phyloP scores from a whole-genome alignment of 1,140 invertebrate genomes.

The Caerostris darwini region DNA sequence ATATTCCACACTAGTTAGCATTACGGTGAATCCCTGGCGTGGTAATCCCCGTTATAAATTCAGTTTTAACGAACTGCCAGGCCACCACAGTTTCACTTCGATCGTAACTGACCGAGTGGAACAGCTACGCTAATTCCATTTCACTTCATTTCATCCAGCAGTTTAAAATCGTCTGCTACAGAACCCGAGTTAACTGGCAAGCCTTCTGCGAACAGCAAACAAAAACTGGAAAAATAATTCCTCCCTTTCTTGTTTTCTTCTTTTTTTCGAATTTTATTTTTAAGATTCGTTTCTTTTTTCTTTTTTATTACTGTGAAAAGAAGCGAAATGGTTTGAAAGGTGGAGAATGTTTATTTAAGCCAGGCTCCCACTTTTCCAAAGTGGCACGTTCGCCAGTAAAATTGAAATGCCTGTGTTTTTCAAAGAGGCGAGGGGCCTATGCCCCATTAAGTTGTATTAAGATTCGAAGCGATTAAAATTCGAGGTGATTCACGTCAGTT shows the following conservation, averaged over 20 bases:
- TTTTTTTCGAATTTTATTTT: slow-evolving; percentile 14
- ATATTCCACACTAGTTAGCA: neutral
- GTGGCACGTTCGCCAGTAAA: slow-evolving; percentile 18
- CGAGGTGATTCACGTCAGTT: slow-evolving; percentile 11
- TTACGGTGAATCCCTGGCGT: slow-evolving; percentile 4
- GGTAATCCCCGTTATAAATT: slow-evolving; percentile 49
- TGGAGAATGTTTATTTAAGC: slow-evolving; percentile 50
- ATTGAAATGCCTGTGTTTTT: slow-evolving; percentile 48
- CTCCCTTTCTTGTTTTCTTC: neutral
- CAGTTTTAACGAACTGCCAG: slow-evolving; percentile 38
- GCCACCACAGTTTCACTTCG: neutral
- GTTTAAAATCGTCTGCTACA: slow-evolving; percentile 21
- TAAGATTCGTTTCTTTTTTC: neutral
- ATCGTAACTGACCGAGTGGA: slow-evolving; percentile 5
- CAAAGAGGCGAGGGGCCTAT: slow-evolving; percentile 18
- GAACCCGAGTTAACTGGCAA: neutral
- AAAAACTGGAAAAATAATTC: slow-evolving; percentile 1
- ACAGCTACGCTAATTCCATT: slow-evolving; percentile 43
- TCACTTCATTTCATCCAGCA: slow-evolving; percentile 36
- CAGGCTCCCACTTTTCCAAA: slow-evolving; percentile 17
- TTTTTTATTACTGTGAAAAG: slow-evolving; percentile 1
- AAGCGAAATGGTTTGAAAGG: slow-evolving; percentile 25
- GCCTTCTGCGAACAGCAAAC: neutral
- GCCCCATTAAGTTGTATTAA: slow-evolving; percentile 49
- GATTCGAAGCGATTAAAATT: slow-evolving; percentile 43